These are phyloP conservation scores for Phoebastria nigripes DNA, from an alignment of 2,797 vertebrate species.

Conservation along the genomic window DNA sequence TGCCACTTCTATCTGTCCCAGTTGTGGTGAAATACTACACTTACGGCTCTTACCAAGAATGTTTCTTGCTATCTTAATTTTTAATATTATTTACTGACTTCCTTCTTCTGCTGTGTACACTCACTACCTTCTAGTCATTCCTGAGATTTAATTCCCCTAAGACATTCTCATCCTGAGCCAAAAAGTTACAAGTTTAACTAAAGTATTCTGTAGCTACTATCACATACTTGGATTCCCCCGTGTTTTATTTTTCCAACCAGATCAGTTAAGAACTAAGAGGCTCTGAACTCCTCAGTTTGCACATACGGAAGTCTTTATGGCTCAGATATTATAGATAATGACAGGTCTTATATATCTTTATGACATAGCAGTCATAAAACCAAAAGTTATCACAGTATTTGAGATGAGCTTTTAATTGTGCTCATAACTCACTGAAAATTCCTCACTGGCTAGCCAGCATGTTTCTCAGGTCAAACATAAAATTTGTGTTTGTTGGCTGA, in stretches of 20 bases:
- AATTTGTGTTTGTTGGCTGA: neutral
- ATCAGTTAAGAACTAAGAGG: neutral
- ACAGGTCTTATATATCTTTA: neutral
- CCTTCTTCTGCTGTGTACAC: neutral
- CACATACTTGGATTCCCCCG: rapidly evolving
- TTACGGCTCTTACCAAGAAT: neutral
- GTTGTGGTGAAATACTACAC: neutral
- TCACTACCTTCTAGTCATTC: neutral
- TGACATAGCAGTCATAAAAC: neutral
- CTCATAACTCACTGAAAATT: constrained; percentile 14
- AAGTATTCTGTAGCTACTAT: neutral
- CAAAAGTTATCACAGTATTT: neutral
- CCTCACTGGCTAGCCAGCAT: neutral
- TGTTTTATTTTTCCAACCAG: neutral
- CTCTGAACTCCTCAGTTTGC: neutral
- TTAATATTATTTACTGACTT: neutral
- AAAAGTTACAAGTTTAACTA: neutral
- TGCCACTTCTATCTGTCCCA: neutral
- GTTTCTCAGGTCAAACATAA: constrained; percentile 1
- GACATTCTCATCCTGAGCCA: neutral
- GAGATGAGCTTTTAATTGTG: constrained; percentile 6
- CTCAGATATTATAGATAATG: constrained; percentile 9
- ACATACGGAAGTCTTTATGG: neutral
- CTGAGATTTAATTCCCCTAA: neutral
- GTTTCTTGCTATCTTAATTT: neutral